These are phyloP conservation scores for Mesorhabditis belari DNA, from an alignment of 2,888 invertebrate genomes.

Conservation along the genomic window DNA sequence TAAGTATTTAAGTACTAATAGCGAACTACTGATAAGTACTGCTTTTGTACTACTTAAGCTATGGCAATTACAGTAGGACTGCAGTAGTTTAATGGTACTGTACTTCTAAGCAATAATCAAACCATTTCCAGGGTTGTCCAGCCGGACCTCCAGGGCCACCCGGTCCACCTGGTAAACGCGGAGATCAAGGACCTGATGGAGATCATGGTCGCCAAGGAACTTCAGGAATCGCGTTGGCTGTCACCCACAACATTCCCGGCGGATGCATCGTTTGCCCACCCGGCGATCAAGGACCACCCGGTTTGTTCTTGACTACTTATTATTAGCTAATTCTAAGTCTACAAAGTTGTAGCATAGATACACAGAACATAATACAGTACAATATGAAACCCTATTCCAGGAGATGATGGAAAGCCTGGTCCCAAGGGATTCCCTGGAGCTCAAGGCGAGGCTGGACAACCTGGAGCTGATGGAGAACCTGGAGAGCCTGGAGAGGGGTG, in stretches of 20 bases:
- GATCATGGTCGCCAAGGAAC: background rate
- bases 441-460: constrained; percentile 2
- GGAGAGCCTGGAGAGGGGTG: constrained; percentile 5
- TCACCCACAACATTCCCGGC: background rate
- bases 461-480: constrained; percentile 1
- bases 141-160: background rate
- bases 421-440: background rate
- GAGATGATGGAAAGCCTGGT: background rate
- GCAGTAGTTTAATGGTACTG: too few species aligned
- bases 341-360: background rate
- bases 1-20: too few species aligned
- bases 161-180: background rate
- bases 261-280: background rate
- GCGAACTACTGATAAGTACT: too few species aligned
- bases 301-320: too few species aligned
- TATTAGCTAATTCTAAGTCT: too few species aligned
- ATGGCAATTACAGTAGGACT: too few species aligned
- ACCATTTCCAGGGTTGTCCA: background rate
- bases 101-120: background rate
- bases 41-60: too few species aligned
- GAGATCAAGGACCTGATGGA: background rate
- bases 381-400: background rate
- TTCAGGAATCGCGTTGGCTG: background rate
- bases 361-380: background rate
- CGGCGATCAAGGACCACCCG: background rate